Base-by-base conservation (phyloP, 1,140 invertebrate species). In the Bathynomus jamesi region DNA sequence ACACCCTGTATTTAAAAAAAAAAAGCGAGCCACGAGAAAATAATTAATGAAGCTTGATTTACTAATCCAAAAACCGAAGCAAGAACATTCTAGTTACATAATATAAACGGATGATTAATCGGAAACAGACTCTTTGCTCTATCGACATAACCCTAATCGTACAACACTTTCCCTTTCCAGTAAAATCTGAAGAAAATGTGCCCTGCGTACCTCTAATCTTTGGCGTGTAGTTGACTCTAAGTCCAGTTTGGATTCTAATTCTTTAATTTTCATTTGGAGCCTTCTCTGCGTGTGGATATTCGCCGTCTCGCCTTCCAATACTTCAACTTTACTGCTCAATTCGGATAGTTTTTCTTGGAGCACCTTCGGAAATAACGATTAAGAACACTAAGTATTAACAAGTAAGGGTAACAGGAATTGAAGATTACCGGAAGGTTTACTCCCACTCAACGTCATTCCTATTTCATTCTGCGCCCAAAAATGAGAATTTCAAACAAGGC, bases 231-330 rank as follows among this genome's bases (percentile, higher is more conserved):
- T 93, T 79, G 90, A 88, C 80, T 97, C 94, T 67, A 96, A 83
- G 76, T 96, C 94, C 28, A 96, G 82, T 75, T 91, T 91, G 0
- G 91, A 93, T 80, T 96, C 94, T 60, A 96, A 82, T 79, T 97
- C 95, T 82, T 93, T 88, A 0, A 89, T 87, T 79, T 90, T 91
- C 76, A 91, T 85, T 80, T 94, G 91, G 67, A 93, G 85, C 67
- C 85, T 80, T 27, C 78, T 71, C 70, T 85, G 90, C 31, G 86
- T 88, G 79, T 91, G 87, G 61, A 78, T 74, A 69, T 78, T 77
- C 69, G 87, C 89, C 10, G 89, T 87, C 80, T 94, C 92, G 0
- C 90, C 90, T 88, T 85, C 92, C 2, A 92, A 87, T 71, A 86
- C 87, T 76, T 94, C 91, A 28, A 95, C 83, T 67, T 89, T 85